phyloP scores from a whole-genome alignment of 2,113 vertebrate genomes.

The Orthonyx spaldingii region DNA sequence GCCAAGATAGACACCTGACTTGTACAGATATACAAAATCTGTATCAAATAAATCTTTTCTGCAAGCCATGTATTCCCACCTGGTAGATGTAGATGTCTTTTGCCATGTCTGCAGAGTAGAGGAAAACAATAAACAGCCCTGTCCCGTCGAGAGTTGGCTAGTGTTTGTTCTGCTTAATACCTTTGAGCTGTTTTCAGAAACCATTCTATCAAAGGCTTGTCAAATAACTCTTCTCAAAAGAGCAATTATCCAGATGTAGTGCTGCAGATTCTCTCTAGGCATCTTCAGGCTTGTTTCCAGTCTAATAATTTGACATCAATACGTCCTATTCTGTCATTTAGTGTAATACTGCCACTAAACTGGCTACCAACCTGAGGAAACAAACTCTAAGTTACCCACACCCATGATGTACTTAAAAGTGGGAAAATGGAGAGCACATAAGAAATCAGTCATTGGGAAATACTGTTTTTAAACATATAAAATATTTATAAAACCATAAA shows the following conservation, averaged over 20 bases:
- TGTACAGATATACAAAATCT: neutral
- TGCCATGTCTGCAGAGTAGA: neutral
- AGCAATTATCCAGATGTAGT: constrained; percentile 6
- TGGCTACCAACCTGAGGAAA: neutral
- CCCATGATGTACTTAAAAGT: neutral
- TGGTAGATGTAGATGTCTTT: neutral
- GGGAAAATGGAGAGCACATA: neutral
- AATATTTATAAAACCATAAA: neutral
- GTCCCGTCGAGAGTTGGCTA: neutral
- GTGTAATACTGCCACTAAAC: neutral
- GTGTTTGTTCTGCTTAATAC: constrained; percentile 23
- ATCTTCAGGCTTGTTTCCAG: constrained; percentile 23
- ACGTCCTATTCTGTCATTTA: neutral
- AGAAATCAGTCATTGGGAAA: neutral
- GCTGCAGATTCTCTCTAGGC: neutral
- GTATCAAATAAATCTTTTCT: neutral
- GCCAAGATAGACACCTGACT: neutral
- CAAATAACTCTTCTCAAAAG: constrained; percentile 21
- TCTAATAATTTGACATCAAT: constrained; percentile 1
- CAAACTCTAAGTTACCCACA: neutral
- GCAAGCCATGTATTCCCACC: neutral
- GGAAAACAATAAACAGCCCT: neutral
- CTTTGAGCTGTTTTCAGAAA: neutral
- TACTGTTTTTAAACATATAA: neutral
- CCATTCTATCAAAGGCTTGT: neutral